phyloP scores from a whole-genome alignment of 2,888 invertebrate species.

The Calliphora vomitoria region DNA sequence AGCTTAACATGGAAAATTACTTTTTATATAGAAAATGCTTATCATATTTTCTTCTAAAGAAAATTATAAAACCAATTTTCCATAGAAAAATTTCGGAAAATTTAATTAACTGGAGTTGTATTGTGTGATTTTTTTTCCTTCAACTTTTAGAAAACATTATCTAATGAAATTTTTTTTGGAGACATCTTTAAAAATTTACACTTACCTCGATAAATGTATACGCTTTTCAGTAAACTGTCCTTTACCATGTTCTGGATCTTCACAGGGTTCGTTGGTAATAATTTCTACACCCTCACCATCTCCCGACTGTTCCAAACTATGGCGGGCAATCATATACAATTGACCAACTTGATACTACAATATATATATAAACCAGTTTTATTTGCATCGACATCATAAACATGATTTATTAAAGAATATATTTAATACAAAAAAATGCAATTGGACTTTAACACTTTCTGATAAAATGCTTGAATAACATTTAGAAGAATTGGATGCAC shows the following conservation, averaged over 20 bases:
- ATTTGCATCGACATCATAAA: neutral
- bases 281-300: conserved; percentile 97
- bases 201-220: conserved; percentile 93
- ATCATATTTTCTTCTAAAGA: too few relatives aligned
- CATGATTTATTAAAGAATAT: neutral
- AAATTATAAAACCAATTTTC: too few relatives aligned
- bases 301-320: conserved; percentile 95
- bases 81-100: too few relatives aligned
- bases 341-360: conserved; percentile 94
- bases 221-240: conserved; percentile 96
- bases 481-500: neutral
- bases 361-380: neutral
- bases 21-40: too few relatives aligned
- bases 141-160: too few relatives aligned
- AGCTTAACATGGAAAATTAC: too few relatives aligned
- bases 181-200: too few relatives aligned
- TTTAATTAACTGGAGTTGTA: too few relatives aligned
- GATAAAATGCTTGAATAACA: neutral
- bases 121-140: too few relatives aligned
- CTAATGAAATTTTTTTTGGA: too few relatives aligned
- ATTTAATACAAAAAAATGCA: neutral
- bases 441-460: conserved; percentile 15
- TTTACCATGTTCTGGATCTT: conserved; percentile 91
- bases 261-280: conserved; percentile 92
- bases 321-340: conserved; percentile 97